Base-by-base conservation (phyloP, 2,888 invertebrate species). In the Trissoscelio sp. region DNA sequence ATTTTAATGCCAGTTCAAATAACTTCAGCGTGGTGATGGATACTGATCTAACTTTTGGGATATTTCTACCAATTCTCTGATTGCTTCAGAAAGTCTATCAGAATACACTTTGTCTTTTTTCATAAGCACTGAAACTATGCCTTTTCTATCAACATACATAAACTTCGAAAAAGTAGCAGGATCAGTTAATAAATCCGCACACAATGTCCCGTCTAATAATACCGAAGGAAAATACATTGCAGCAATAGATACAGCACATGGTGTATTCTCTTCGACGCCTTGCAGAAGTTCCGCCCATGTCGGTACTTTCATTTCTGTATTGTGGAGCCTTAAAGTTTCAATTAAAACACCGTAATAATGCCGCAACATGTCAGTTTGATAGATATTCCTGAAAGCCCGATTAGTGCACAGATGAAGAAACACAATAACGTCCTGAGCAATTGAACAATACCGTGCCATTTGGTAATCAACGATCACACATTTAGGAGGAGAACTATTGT, bases 401-500 rank as follows among this genome's bases (percentile, higher is more conserved):
- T 64, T 80, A 0, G 83, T 80, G 14, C 73, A 82, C 18, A 82
- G 7, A 37, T 84, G 81, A 6, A 85, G 62, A 20, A 83, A 75
- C 31, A 72, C 42, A 3, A 81, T 81, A 11, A 67, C 83, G 60
- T 85, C 85, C 6, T 83, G 75, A 3, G 81, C 82, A 2, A 83
- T 57, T 1, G 85, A 66, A 14, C 79, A 75, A 39, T 94, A 95
- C 22, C 94, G 92, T 0, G 93, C 91, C 58, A 95, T 92, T 90
- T 96, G 96, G 86, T 94, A 96, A 89, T 96, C 96, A 1, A 96
- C 93, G 7, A 96, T 88, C 31, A 94, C 87, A 83, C 95, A 94
- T 24, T 94, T 92, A 1, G 93, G 91, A 0, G 94, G 93, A 31
- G 87, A 87, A 0, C 91, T 89, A 28, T 91, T 85, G 14, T 90